Base-by-base conservation (phyloP, 2,888 invertebrate species). In the Philaethria dido region DNA sequence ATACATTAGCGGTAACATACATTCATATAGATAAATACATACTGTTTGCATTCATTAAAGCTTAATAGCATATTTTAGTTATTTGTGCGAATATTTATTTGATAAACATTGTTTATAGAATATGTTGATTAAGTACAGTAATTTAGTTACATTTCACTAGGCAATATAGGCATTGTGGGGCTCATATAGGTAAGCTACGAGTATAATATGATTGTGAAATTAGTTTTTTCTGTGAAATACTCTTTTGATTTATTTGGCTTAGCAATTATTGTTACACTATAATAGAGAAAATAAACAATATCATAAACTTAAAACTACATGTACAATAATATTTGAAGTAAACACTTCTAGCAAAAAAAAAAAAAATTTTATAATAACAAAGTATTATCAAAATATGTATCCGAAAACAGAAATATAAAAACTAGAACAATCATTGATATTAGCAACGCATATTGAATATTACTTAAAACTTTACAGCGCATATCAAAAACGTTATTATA, bases 401-500 rank as follows among this genome's bases (percentile, higher is more conserved):
- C n/a, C n/a, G n/a, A n/a, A n/a, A n/a, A n/a, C n/a, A n/a, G n/a
- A 16, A 6, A 0, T 42, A 3, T n/a, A 44, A 16, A 39, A 13
- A 13, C 39, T 39, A 39, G 0, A 20, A 11, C 9, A 11, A 16
- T 13, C 25, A 52, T 16, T 0, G 11, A 29, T 16, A 29, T 29
- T 9, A 16, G 16, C 52, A 16, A 52, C 16, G 29, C 16, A 9
- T 29, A 52, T 52, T 52, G 16, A 52, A 52, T 52, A 39, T 55
- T 20, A 55, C 42, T 42, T 57, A 11, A 57, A 42, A 42, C n/a
- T 57, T 57, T 57, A 42, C 39, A 57, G 36, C 39, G 18, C 39
- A 57, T n/a, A 25, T 57, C n/a, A 42, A 42, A 42, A 57, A 22
- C 42, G 42, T 42, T 42, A 57, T 57, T 25, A 22, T 57, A 52